A percentile compares a stretch with the other conserved stretches of the same genome.
Evolutionary conservation across 1,140 invertebrate species (phyloP).

Genomic region (Zaprionus kolodkinae): DNA sequence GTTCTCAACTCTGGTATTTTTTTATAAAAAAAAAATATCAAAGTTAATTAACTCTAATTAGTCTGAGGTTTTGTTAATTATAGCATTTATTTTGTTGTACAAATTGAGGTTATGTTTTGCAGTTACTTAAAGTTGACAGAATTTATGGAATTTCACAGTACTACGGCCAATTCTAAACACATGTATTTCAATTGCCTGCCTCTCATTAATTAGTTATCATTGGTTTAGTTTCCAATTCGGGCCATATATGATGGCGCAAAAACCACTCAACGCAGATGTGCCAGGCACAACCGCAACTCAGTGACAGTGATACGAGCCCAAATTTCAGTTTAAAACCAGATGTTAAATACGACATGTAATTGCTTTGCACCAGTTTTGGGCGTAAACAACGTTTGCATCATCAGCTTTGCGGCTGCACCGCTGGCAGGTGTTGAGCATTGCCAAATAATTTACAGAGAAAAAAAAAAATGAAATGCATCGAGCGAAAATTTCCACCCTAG

Average conservation of each 20-base stretch:
- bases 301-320: conserved; percentile 17
- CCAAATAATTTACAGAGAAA: conserved; percentile 51
- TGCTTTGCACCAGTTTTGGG: conserved; percentile 35
- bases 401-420: conserved; percentile 51
- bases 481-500: conserved; percentile 15
- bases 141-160: no score
- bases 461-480: conserved; percentile 58
- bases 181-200: neutral
- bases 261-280: conserved; percentile 30
- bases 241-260: conserved; percentile 14
- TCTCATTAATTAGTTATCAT: conserved; percentile 29
- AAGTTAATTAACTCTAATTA: neutral
- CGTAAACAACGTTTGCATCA: conserved; percentile 55
- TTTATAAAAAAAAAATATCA: neutral
- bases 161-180: no score
- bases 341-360: conserved; percentile 68
- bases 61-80: neutral
- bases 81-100: no score
- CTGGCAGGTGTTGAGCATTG: conserved; percentile 41
- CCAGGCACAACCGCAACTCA: conserved; percentile 10
- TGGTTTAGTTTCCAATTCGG: conserved; percentile 20
- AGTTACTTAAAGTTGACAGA: no score
- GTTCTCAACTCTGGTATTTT: neutral
- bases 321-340: conserved; percentile 28
- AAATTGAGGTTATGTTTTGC: no score